A percentile compares a stretch with the other conserved stretches of the same genome.
Conservation (phyloP, 2,888 invertebrate species). For the Unio delphinus region DNA sequence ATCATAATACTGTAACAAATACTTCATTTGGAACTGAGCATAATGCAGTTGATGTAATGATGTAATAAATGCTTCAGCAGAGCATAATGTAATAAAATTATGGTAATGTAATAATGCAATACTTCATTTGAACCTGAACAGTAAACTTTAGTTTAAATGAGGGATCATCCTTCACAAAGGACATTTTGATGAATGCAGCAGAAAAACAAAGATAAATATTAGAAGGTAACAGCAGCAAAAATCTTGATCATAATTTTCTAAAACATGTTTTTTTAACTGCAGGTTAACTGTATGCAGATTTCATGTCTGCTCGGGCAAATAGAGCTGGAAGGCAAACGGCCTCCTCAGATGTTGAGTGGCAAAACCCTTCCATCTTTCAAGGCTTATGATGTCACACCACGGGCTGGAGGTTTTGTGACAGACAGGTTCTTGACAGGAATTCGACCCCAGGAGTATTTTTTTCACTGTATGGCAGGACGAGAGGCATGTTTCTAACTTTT, state of each 20-base stretch:
- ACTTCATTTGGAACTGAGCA: no score
- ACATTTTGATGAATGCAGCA: no score
- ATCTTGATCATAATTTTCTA: constrained; percentile 2
- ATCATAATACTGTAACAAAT: no score
- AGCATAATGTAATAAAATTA: no score
- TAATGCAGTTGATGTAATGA: no score
- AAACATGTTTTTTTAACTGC: constrained; percentile 13
- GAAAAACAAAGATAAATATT: no score
- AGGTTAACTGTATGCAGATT: constrained; percentile 96
- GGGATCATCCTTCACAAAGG: no score
- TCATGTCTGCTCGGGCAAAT: constrained; percentile 98
- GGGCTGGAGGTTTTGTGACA: constrained; percentile 96
- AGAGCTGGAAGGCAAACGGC: constrained; percentile 97
- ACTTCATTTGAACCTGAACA: no score
- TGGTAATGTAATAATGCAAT: no score
- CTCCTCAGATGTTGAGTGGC: constrained; percentile 94
- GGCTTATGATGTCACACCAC: constrained; percentile 88
- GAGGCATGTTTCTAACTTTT: constrained; percentile 78
- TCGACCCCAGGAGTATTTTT: constrained; percentile 97
- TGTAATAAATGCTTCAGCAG: no score
- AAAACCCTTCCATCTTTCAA: constrained; percentile 91
- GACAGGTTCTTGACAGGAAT: constrained; percentile 99
- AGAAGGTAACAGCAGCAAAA: no score
- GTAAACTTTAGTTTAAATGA: no score
- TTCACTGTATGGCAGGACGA: constrained; percentile 99